Evolutionary conservation across 2,113 vertebrate genomes (phyloP), one percentile per base, ranked within the genome.

Genomic region (Phyllostomus discolor): DNA sequence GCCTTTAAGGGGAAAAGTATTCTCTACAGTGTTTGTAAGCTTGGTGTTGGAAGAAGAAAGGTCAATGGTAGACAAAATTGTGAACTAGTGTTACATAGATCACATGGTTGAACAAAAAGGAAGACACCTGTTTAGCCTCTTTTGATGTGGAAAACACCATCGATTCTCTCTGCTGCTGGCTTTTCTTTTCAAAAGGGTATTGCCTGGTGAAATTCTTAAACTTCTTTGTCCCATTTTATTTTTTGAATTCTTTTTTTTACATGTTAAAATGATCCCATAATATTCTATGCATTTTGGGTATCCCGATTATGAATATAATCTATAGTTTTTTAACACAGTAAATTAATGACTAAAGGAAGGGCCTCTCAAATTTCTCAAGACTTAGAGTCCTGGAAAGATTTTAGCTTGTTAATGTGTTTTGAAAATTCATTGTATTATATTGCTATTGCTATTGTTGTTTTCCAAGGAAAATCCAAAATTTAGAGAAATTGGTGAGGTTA

Each of bases 11-110:
- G 19, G 20, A 48, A 80, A 86, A 73, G 41, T 57, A 86, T 78
- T 92, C 54, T 96, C 94, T 82, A 92, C 87, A 22, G 16, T 20
- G 76, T 96, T 95, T 82, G 43, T 94, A 89, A 92, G 54, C 24
- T 50, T 64, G 48, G 16, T 85, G 50, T 84, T 92, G 57, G 78
- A 94, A 88, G 69, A 52, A 52, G 28, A 80, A 96, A 79, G 35
- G 33, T 91, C 35, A 83, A 43, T 78, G 79, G 48, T 76, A 92
- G 48, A 92, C 52, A 95, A 57, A 95, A 57, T 38, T 86, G 46
- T 93, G 43, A 89, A 93, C 11, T 83, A 73, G 22, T 50, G 33
- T 92, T 87, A 91, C 24, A 76, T 86, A 22, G 59, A 73, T 91
- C 62, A 54, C n/a, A 93, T 79, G 14, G 12, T 41, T 88, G 89